A percentile compares a stretch with the other conserved stretches of the same genome.
Evolutionary conservation across 2,113 vertebrate genomes (phyloP).

Genomic region (Peromyscus polionotus): DNA sequence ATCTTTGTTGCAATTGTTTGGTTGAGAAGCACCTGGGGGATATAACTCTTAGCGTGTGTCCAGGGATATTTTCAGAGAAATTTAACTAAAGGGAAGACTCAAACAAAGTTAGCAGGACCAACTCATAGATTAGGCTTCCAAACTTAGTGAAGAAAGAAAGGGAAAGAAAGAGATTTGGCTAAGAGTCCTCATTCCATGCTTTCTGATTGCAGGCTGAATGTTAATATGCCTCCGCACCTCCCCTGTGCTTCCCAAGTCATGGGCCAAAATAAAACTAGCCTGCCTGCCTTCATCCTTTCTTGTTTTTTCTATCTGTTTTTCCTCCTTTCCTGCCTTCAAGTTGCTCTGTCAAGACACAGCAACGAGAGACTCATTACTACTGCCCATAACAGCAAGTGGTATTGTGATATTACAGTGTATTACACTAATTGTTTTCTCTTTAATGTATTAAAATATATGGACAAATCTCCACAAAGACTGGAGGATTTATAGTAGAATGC

Average conservation of each 20-base stretch:
- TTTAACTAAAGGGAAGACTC: not conserved
- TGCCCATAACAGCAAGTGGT: not conserved
- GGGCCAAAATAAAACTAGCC: too few relatives aligned
- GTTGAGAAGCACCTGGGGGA: not conserved
- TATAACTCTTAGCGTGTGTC: not conserved
- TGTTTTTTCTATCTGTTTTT: not conserved
- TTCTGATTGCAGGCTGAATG: not conserved
- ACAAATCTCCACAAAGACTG: not conserved
- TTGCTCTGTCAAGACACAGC: not conserved
- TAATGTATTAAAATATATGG: not conserved
- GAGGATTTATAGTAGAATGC: not conserved
- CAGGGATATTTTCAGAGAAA: not conserved
- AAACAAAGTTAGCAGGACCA: not conserved
- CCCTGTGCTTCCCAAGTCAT: too few relatives aligned
- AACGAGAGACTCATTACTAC: not conserved
- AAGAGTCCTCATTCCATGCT: not conserved
- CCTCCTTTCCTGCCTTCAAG: not conserved
- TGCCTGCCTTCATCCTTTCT: too few relatives aligned
- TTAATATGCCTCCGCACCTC: too few relatives aligned
- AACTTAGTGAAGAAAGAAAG: not conserved
- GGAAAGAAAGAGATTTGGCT: not conserved
- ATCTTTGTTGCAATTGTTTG: not conserved
- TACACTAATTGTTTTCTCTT: not conserved
- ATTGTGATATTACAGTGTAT: not conserved
- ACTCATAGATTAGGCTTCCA: not conserved